Base-by-base conservation (phyloP, 2,888 invertebrate genomes). In the Prosapia bicincta region DNA sequence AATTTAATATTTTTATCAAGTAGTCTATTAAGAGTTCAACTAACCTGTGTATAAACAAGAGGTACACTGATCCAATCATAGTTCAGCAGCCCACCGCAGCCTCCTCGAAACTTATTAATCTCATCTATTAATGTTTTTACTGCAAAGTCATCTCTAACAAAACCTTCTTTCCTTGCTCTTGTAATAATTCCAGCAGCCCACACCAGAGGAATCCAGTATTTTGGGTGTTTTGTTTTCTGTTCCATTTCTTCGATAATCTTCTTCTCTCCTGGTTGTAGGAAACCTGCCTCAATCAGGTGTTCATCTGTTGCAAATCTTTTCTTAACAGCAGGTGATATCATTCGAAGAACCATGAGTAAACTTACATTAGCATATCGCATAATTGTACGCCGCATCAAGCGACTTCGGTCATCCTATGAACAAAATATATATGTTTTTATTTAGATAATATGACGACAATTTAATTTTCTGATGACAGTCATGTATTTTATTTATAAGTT, bases 121-220 rank as follows among this genome's bases (percentile, higher is more conserved):
- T 97, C 96, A 79, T 93, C 92, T 76, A 97, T 87, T 79, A 97
- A 88, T 6, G 96, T 96, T 85, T 97, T 95, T 20, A 97, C 95
- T 77, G 97, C 94, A 82, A 96, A 97, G 85, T 97, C 97, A 81
- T 94, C 95, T 70, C 91, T 89, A 80, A 96, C 96, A 76, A 95
- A 87, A 0, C 92, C 91, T 82, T 96, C 96, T 83, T 93, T 94
- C 78, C 95, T 87, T 6, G 96, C 95, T 76, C 95, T 88, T 85
- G 95, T 95, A 80, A 96, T 94, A 79, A 96, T 94, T 84, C 95
- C 95, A 9, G 96, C 95, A 67, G 96, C 96, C 96, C 96, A 96
- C 23, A 96, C 95, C 73, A 96, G 86, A 0, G 96, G 96, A 94
- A 96, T 95, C 96, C 96, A 96, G 84, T 96, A 96, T 86, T 92